Evolutionary conservation across 1,140 invertebrate genomes (phyloP).

Genomic region (Amphibalanus amphitrite): DNA sequence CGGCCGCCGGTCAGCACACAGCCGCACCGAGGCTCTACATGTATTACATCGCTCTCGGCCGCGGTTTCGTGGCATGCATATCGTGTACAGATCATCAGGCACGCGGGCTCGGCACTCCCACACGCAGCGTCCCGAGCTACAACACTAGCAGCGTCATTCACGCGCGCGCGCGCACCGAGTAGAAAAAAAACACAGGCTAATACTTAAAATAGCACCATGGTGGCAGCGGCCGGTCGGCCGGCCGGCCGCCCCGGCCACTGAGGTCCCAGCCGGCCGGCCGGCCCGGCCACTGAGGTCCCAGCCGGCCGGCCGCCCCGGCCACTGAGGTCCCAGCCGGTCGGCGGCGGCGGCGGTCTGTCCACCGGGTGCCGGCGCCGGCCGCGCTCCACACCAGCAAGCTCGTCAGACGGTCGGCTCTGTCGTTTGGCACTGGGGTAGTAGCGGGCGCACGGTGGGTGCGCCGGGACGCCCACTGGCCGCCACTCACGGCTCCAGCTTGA

Average conservation of each 20-base stretch:
- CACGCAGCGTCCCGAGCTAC: background rate
- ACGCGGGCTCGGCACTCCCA: background rate
- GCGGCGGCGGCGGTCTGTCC: too few relatives aligned
- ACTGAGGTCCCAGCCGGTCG: background rate
- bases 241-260: too few relatives aligned
- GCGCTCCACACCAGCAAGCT: background rate
- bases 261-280: too few relatives aligned
- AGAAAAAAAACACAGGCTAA: background rate
- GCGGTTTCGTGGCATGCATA: background rate
- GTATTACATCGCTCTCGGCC: background rate
- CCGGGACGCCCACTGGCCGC: too few relatives aligned
- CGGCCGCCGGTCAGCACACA: too few relatives aligned
- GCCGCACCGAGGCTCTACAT: background rate
- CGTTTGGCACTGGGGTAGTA: background rate
- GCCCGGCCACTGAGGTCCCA: background rate
- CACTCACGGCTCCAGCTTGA: conserved; percentile 31
- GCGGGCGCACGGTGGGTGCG: too few relatives aligned
- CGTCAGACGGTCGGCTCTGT: background rate
- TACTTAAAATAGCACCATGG: background rate
- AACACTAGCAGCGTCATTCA: background rate
- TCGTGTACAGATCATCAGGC: background rate
- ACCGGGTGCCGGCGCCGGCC: too few relatives aligned
- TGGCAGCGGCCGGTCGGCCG: background rate
- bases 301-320: too few relatives aligned
- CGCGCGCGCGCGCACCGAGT: background rate